These are phyloP conservation scores for Anorthoa munda DNA, from an alignment of 2,888 invertebrate species.

Conservation along the genomic window DNA sequence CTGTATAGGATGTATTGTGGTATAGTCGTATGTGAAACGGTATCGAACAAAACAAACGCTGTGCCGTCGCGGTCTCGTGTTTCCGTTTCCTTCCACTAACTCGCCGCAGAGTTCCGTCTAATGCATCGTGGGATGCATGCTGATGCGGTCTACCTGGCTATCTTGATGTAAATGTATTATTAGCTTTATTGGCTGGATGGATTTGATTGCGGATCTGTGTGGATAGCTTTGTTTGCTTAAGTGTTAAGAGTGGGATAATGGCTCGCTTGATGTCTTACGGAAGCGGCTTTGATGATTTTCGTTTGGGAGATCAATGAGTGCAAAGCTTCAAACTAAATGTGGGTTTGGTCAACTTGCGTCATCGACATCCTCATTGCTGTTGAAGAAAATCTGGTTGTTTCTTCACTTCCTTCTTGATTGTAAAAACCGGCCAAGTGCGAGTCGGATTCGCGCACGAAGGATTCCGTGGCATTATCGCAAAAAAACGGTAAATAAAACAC, in stretches of 20 bases:
- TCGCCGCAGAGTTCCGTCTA: constrained; percentile 77
- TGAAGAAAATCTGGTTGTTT: background rate
- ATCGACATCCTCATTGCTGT: background rate
- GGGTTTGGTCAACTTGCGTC: background rate
- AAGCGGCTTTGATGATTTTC: constrained; percentile 30
- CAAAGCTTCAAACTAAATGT: background rate
- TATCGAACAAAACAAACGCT: constrained; percentile 68
- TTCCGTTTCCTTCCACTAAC: constrained; percentile 77
- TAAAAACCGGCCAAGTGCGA: too few relatives aligned
- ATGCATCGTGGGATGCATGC: constrained; percentile 70
- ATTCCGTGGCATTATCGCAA: too few relatives aligned
- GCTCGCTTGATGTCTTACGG: constrained; percentile 1
- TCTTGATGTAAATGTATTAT: constrained; percentile 60
- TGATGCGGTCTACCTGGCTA: constrained; percentile 63
- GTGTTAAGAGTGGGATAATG: constrained; percentile 22
- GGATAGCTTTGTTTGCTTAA: constrained; percentile 30
- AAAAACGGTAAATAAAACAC: too few relatives aligned
- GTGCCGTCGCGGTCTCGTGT: constrained; percentile 70
- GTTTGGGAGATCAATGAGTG: constrained; percentile 18
- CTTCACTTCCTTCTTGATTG: background rate
- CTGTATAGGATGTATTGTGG: constrained; percentile 29
- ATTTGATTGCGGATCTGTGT: constrained; percentile 42
- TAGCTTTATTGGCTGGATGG: constrained; percentile 42
- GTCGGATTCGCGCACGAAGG: too few relatives aligned
- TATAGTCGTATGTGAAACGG: constrained; percentile 65